Conservation (phyloP, 2,797 vertebrate genomes). For the Platalea minor region DNA sequence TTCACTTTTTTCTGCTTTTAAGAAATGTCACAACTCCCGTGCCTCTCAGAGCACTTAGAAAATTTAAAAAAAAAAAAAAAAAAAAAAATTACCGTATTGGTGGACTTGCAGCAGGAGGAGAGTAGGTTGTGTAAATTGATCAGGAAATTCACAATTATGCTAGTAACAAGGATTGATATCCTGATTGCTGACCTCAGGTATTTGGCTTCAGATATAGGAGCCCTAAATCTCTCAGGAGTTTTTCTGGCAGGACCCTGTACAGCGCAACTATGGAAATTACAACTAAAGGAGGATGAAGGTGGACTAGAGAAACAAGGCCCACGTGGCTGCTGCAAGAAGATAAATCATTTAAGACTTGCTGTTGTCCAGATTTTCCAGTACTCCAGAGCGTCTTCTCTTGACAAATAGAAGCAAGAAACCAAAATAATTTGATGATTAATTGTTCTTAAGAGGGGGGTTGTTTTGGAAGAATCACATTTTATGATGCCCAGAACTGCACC, state of each 20-base stretch:
- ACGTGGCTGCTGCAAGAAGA: neutral
- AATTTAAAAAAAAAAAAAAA: slow-evolving; percentile 21
- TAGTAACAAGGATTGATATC: neutral
- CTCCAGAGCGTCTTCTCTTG: neutral
- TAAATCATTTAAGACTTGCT: neutral
- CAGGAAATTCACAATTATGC: neutral
- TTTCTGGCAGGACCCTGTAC: neutral
- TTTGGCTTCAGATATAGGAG: neutral
- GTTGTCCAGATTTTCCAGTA: neutral
- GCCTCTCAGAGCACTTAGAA: neutral
- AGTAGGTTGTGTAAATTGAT: neutral
- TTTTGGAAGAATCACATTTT: neutral
- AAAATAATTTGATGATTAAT: neutral
- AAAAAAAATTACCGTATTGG: neutral
- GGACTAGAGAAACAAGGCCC: neutral
- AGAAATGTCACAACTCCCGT: neutral
- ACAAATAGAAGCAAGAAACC: neutral
- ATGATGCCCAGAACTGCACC: neutral
- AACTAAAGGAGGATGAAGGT: neutral
- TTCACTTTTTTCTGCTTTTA: neutral
- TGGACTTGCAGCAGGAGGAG: neutral
- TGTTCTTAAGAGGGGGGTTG: neutral
- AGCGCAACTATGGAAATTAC: neutral
- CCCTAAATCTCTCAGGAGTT: neutral
- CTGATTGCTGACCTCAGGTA: neutral